A percentile compares a stretch with the other conserved stretches of the same genome.
These are phyloP conservation scores for Neoarius graeffei DNA, from an alignment of 2,113 vertebrate species.

Conservation along the genomic window DNA sequence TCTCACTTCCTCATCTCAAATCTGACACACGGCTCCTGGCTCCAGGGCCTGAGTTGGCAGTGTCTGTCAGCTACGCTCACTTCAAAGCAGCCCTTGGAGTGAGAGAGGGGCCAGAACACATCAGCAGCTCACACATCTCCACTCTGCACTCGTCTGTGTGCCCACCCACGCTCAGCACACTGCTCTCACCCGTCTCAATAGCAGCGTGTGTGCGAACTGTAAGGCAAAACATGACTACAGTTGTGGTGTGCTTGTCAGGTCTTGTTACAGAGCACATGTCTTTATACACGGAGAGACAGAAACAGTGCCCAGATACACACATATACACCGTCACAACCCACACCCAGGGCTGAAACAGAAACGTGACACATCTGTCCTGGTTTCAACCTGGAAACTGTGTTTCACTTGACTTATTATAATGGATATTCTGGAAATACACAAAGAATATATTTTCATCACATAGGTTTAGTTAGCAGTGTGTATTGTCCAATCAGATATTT, in stretches of 20 bases:
- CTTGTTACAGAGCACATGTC: constrained; percentile 56
- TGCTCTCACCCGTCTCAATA: constrained; percentile 47
- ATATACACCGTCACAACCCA: constrained; percentile 11
- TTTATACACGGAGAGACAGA: constrained; percentile 20
- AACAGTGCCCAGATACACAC: constrained; percentile 15
- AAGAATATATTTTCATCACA: neutral
- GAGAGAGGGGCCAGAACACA: constrained; percentile 3
- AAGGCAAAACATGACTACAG: constrained; percentile 22
- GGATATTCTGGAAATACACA: neutral
- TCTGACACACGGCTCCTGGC: constrained; percentile 17
- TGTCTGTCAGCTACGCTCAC: constrained; percentile 11
- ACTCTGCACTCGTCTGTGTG: neutral
- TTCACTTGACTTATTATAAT: neutral
- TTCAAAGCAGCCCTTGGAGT: constrained; percentile 21
- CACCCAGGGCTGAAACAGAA: constrained; percentile 22
- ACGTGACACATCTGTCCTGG: constrained; percentile 24
- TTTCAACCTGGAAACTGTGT: constrained; percentile 23
- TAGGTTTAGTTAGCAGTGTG: neutral
- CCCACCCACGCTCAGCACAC: neutral
- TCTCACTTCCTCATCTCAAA: constrained; percentile 6
- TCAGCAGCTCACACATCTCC: constrained; percentile 9
- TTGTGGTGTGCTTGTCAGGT: constrained; percentile 55
- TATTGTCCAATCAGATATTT: neutral
- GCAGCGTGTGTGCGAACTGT: constrained; percentile 9
- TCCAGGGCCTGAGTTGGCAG: neutral